Evolutionary conservation across 2,888 invertebrate species (phyloP), one percentile per base, ranked within the genome.

Genomic region (Sipha maydis): DNA sequence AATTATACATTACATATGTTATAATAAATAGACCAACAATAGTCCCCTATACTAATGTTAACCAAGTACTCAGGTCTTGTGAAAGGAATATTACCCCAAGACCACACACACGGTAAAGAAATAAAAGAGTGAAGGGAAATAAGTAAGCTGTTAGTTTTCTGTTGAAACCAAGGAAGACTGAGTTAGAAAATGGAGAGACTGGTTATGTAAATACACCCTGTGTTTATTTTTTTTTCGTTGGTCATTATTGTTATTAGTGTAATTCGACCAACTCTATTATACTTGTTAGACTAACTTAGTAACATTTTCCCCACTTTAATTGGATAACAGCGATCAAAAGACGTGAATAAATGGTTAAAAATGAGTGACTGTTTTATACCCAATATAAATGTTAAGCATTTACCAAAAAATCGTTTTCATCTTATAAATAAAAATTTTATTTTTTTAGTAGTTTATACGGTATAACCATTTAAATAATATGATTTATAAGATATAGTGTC

Each of bases 151-250:
- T 79, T 54, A 17, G 54, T 54, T 78, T 80, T 67, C 38, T 80
- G 38, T 56, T 48, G 38, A 21, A 75, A 38, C 73, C 56, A n/a
- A 80, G 75, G 80, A 80, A 75, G 88, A 75, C 61, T 41, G 80
- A 71, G 75, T 28, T 31, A 28, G 48, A 31, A 61, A 88, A 80
- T 41, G 28, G 17, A 71, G 31, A 85, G 34, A 88, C 88, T 82
- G 88, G 88, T 88, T 88, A 88, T 88, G 88, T 88, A 76, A 88
- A 88, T 88, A 88, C 88, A 82, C 88, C 88, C 88, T 48, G 75
- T 80, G 73, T 86, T 73, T 86, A 80, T 86, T 86, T 85, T 56
- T 79, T 80, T 71, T 31, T 41, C 41, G 75, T 61, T 48, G 41
- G 38, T 82, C 48, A 82, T 67, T 76, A 76, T 88, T 82, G 82